These are phyloP conservation scores for Tenthredo distinguenda DNA, from an alignment of 2,888 invertebrate species.

Conservation along the genomic window DNA sequence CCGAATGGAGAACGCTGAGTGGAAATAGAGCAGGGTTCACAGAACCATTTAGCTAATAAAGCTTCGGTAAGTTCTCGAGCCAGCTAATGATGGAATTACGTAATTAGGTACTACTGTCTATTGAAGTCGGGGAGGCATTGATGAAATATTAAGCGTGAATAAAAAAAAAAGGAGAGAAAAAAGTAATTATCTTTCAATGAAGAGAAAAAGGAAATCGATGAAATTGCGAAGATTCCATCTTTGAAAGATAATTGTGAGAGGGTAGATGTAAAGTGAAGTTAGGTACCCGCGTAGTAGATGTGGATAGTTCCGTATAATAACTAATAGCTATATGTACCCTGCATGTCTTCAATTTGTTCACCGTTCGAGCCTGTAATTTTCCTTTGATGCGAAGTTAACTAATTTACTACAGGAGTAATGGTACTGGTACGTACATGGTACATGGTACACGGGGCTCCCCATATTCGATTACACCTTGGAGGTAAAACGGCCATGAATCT, in stretches of 20 bases:
- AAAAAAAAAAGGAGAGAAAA: background rate
- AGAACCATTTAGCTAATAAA: conserved; percentile 39
- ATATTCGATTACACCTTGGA: conserved; percentile 19
- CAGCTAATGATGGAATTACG: conserved; percentile 8
- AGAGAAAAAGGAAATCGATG: background rate
- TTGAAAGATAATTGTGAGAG: background rate
- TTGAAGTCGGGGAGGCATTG: background rate
- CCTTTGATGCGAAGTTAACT: conserved; percentile 31
- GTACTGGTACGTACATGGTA: background rate
- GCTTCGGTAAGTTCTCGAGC: conserved; percentile 24
- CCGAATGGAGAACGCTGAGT: conserved; percentile 13
- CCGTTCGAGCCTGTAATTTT: conserved; percentile 5
- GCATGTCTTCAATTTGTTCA: conserved; percentile 39
- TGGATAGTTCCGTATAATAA: background rate
- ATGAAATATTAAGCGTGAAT: background rate
- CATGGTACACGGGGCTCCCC: background rate
- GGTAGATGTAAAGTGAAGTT: background rate
- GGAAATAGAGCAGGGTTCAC: conserved; percentile 31
- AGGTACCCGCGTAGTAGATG: background rate
- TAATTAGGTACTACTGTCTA: background rate
- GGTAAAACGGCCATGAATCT: conserved; percentile 20
- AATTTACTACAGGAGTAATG: background rate
- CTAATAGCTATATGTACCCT: background rate
- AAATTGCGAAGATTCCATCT: background rate
- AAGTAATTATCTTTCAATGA: background rate